Conservation (phyloP, 2,888 invertebrate species). For the Endomychus coccineus region DNA sequence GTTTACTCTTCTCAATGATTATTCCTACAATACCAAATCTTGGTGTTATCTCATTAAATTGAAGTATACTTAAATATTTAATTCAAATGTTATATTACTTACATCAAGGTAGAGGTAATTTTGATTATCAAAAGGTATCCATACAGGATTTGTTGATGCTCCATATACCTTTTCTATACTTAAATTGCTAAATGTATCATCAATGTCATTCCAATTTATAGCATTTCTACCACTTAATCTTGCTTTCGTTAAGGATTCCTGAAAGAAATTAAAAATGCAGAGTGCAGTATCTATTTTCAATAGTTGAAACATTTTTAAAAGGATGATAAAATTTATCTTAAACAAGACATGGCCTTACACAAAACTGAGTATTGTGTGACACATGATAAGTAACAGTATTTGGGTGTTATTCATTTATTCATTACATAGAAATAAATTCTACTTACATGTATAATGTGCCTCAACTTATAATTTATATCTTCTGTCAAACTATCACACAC, state of each 20-base stretch:
- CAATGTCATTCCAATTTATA: slow-evolving; percentile 36
- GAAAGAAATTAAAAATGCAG: no score
- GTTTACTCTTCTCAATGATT: neutral
- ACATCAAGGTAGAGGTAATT: slow-evolving; percentile 36
- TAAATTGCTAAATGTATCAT: slow-evolving; percentile 35
- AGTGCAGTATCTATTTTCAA: no score
- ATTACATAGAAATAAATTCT: neutral
- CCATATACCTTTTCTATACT: slow-evolving; percentile 39
- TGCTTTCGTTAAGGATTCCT: slow-evolving; percentile 38
- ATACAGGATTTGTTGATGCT: slow-evolving; percentile 33
- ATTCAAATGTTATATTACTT: slow-evolving; percentile 17
- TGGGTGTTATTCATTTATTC: no score
- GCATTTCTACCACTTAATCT: slow-evolving; percentile 34
- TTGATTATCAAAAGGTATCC: slow-evolving; percentile 35
- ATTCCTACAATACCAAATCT: no score
- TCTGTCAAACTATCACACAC: slow-evolving; percentile 35
- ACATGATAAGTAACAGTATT: neutral
- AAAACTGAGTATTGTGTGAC: no score
- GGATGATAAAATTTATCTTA: no score
- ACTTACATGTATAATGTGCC: slow-evolving; percentile 39
- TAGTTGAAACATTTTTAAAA: no score
- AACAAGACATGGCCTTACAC: no score
- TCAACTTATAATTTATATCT: slow-evolving; percentile 40
- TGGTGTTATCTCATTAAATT: no score
- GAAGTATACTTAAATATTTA: neutral